phyloP scores from a whole-genome alignment of 2,888 invertebrate species.

The Timema podura region DNA sequence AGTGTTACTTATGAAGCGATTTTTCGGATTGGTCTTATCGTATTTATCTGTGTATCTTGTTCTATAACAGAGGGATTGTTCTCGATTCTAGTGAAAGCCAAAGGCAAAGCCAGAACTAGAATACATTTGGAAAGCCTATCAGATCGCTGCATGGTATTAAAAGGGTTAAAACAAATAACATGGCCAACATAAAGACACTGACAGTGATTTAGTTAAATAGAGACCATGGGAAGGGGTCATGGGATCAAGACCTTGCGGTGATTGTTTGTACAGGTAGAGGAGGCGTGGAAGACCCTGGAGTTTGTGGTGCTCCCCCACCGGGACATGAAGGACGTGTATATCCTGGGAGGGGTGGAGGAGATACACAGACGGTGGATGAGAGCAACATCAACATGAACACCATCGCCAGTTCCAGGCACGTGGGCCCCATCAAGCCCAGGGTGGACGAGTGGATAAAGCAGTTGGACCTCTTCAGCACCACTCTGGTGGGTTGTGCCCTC shows the following conservation, averaged over 20 bases:
- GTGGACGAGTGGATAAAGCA: constrained; percentile 79
- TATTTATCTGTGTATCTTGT: no score
- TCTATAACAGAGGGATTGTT: no score
- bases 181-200: no score
- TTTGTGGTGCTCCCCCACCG: constrained; percentile 73
- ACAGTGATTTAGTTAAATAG: no score
- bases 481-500: constrained; percentile 74
- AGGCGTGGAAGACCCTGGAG: constrained; percentile 75
- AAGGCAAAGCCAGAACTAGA: no score
- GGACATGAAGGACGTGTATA: constrained; percentile 76
- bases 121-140: no score
- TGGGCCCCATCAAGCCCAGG: constrained; percentile 74
- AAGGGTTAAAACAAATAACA: no score
- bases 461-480: constrained; percentile 73
- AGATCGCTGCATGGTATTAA: no score
- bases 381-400: constrained; percentile 82
- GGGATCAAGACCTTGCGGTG: neutral
- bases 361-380: constrained; percentile 78
- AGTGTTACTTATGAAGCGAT: no score
- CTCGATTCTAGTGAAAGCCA: no score
- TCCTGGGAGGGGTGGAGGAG: constrained; percentile 81
- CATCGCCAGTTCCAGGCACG: constrained; percentile 79
- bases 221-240: no score
- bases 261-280: constrained; percentile 62
- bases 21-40: no score